phyloP scores from a whole-genome alignment of 2,797 vertebrate species.

The Masticophis lateralis region DNA sequence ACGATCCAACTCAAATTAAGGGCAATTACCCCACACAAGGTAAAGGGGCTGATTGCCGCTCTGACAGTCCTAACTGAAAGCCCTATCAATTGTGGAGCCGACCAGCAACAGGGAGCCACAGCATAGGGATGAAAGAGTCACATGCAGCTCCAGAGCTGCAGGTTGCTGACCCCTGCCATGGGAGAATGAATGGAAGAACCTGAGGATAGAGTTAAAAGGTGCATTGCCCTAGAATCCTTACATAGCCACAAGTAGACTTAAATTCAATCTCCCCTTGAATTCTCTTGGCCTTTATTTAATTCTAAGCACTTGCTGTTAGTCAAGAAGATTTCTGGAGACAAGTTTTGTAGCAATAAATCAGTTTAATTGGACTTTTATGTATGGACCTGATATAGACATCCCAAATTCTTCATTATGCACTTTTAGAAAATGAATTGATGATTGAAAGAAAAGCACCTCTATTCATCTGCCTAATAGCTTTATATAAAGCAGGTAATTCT shows the following conservation, averaged over 20 bases:
- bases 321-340: too few species aligned
- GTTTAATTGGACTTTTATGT: too few species aligned
- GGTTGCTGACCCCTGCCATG: too few species aligned
- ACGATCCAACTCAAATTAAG: too few species aligned
- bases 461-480: neutral
- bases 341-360: too few species aligned
- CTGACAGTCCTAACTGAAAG: too few species aligned
- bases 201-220: neutral
- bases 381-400: neutral
- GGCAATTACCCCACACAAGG: too few species aligned
- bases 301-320: neutral
- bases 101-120: too few species aligned
- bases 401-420: neutral
- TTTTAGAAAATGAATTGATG: neutral
- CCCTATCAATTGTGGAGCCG: too few species aligned
- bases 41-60: too few species aligned
- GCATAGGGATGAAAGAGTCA: too few species aligned
- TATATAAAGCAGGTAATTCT: neutral
- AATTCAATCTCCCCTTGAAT: neutral
- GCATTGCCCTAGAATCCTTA: neutral
- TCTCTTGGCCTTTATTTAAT: neutral
- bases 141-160: too few species aligned
- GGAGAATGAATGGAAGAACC: neutral
- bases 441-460: neutral
- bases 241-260: neutral